phyloP scores from a whole-genome alignment of 2,113 vertebrate species.

The Vanacampus margaritifer region DNA sequence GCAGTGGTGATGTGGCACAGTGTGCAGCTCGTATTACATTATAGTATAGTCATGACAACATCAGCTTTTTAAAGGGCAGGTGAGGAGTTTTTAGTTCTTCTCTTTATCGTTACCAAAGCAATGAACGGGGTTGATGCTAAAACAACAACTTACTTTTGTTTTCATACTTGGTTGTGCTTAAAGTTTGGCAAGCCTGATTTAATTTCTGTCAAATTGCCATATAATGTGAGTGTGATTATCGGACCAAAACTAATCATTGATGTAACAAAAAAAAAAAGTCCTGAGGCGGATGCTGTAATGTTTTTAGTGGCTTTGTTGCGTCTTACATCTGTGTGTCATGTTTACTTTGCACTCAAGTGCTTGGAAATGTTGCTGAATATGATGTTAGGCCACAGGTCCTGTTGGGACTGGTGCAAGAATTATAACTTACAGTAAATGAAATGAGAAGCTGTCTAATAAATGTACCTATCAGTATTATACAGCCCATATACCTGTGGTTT shows the following conservation, averaged over 20 bases:
- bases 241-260: no score
- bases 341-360: constrained; percentile 40
- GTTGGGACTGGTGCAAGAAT: not conserved
- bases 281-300: no score
- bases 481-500: no score
- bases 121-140: not conserved
- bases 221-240: not conserved
- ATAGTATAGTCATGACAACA: not conserved
- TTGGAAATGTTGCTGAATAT: not conserved
- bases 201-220: not conserved
- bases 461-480: not conserved
- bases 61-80: not conserved
- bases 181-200: not conserved
- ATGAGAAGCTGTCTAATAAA: not conserved
- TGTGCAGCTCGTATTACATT: constrained; percentile 40
- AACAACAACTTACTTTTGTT: not conserved
- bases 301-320: not conserved
- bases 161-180: not conserved
- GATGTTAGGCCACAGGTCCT: constrained; percentile 13
- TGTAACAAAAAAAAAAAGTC: no score
- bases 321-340: constrained; percentile 37
- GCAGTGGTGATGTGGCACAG: constrained; percentile 53
- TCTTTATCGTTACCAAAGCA: not conserved
- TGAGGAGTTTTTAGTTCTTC: not conserved
- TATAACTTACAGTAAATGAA: not conserved